These are phyloP conservation scores for Dermolepida albohirtum DNA, from an alignment of 2,888 invertebrate species.

Conservation along the genomic window DNA sequence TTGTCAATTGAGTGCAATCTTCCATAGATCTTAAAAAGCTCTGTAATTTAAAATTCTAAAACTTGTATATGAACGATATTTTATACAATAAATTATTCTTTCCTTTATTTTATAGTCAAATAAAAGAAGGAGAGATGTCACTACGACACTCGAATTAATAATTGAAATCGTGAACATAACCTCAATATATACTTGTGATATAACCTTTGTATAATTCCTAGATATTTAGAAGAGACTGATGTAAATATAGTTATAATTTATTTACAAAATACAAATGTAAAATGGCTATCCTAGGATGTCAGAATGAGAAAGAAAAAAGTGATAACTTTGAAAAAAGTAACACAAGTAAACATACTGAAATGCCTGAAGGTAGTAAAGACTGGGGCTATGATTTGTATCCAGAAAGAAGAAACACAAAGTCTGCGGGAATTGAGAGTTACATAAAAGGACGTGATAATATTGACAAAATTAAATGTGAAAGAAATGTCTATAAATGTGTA, in stretches of 20 bases:
- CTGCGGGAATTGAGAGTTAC: constrained; percentile 47
- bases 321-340: not conserved
- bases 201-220: too few relatives aligned
- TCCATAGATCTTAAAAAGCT: too few relatives aligned
- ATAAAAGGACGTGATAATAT: constrained; percentile 76
- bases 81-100: too few relatives aligned
- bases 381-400: constrained; percentile 89
- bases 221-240: too few relatives aligned
- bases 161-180: too few relatives aligned
- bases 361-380: constrained; percentile 48
- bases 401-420: constrained; percentile 80
- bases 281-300: constrained; percentile 5
- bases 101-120: too few relatives aligned
- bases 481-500: constrained; percentile 80
- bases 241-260: not conserved
- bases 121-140: too few relatives aligned
- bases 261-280: not conserved
- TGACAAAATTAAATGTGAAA: constrained; percentile 83
- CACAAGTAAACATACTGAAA: constrained; percentile 21
- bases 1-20: too few relatives aligned
- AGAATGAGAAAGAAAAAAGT: not conserved
- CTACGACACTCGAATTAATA: too few relatives aligned
- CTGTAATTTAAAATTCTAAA: too few relatives aligned
- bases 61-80: too few relatives aligned
- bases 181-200: too few relatives aligned